Evolutionary conservation across 2,797 vertebrate genomes (phyloP), one percentile per base, ranked within the genome.

Genomic region (Poliocrania exsul): DNA sequence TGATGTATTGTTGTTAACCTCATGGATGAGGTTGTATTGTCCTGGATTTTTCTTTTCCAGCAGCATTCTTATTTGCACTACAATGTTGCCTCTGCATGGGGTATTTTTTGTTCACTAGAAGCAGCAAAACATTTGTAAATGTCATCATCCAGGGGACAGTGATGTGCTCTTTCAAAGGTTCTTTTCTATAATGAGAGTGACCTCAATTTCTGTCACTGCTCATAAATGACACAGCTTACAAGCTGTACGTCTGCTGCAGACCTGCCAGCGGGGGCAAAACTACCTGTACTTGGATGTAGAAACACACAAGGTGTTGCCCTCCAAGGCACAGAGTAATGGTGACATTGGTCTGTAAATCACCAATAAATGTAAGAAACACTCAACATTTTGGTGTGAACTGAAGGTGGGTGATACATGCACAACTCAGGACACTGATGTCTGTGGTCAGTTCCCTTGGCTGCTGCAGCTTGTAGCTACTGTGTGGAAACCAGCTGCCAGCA

Each of bases 101-200:
- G 58, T 70, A 40, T 31, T 85, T 90, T 94, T 56, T 84, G 15
- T n/a, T 82, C 38, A 33, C 57, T 46, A 56, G 58, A 92, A 86
- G 54, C 62, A 75, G 37, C 46, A 75, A 81, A 95, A 90, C 28
- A 60, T 84, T 90, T 84, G 71, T 85, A 95, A 91, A 83, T 90
- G 79, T 75, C 72, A 65, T 67, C 42, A 29, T 93, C 44, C 33
- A 20, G 14, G 51, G 54, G 54, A 70, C 26, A 72, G n/a, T 24
- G 58, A 86, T 81, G 29, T 81, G 66, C 37, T 70, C 58, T 69
- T 86, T 89, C 54, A 83, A 75, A 83, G 21, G 21, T 51, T 95
- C 51, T 11, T 86, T 65, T 83, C 60, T 72, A 10, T 91, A 89
- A 85, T 33, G 12, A 81, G 15, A 73, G 40, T 12, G 13, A 83